These are phyloP conservation scores for Palythoa caribaeorum DNA, from an alignment of 92 coral and sea anemone genomes.

Conservation along the genomic window DNA sequence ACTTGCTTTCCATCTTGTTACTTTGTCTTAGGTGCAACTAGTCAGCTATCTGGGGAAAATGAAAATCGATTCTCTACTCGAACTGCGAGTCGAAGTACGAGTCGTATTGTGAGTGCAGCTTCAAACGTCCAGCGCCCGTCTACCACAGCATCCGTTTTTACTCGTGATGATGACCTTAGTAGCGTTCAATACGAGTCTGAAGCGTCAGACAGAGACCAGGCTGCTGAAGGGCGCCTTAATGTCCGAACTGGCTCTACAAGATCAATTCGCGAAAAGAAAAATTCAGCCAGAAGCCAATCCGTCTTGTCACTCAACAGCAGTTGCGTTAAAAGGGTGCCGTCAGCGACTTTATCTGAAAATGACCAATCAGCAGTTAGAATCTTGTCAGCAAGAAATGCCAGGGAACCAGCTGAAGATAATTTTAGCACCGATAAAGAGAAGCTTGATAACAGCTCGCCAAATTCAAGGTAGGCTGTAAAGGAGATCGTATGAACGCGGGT, in stretches of 20 bases:
- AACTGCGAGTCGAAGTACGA: not conserved
- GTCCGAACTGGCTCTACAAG: constrained; percentile 5
- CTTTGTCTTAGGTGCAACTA: not conserved
- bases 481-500: too few relatives aligned
- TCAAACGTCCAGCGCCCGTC: not conserved
- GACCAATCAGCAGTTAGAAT: too few relatives aligned
- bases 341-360: too few relatives aligned
- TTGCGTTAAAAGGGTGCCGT: not conserved
- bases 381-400: too few relatives aligned
- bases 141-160: constrained; percentile 17
- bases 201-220: not conserved
- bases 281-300: not conserved
- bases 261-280: not conserved
- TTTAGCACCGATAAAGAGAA: too few relatives aligned
- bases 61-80: not conserved
- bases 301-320: not conserved
- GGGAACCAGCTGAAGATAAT: too few relatives aligned
- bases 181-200: constrained; percentile 26
- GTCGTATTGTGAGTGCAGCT: not conserved
- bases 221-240: not conserved
- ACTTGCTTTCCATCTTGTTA: too few relatives aligned
- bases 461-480: too few relatives aligned
- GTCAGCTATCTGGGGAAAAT: not conserved
- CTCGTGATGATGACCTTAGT: constrained; percentile 19
- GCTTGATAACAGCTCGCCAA: too few relatives aligned